Conservation (phyloP, 2,888 invertebrate species). For the Papilio gigon region DNA sequence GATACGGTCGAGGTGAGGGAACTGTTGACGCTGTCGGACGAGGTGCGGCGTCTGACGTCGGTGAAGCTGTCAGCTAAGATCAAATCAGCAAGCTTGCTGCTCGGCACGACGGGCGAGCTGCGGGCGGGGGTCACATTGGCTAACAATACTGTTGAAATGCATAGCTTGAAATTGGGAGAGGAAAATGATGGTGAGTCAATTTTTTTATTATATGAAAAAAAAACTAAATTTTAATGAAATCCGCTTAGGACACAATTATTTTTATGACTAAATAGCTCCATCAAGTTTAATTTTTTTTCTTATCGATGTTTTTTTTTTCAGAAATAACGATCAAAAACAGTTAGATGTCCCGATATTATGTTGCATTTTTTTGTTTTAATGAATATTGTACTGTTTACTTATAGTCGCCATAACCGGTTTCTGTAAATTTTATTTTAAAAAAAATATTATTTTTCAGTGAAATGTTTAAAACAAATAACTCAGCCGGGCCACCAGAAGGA, state of each 20-base stretch:
- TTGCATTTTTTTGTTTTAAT: too few species aligned
- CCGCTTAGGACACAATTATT: too few species aligned
- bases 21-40: slow-evolving; percentile 85
- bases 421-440: too few species aligned
- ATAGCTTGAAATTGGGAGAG: slow-evolving; percentile 80
- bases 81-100: slow-evolving; percentile 86
- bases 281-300: too few species aligned
- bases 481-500: slow-evolving; percentile 94
- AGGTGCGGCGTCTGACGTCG: slow-evolving; percentile 86
- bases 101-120: slow-evolving; percentile 88
- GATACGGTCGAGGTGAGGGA: slow-evolving; percentile 63
- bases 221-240: too few species aligned
- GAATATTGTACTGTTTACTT: too few species aligned
- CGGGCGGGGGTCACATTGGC: slow-evolving; percentile 85
- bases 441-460: slow-evolving; percentile 58
- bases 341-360: too few species aligned
- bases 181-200: slow-evolving; percentile 79
- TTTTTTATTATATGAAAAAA: background rate
- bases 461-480: slow-evolving; percentile 84
- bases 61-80: slow-evolving; percentile 86
- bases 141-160: slow-evolving; percentile 89
- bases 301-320: too few species aligned
- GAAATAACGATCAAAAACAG: too few species aligned
- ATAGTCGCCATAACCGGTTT: too few species aligned
- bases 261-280: too few species aligned